Evolutionary conservation across 2,797 vertebrate species (phyloP).

Genomic region (Sebastes hopkinsi): DNA sequence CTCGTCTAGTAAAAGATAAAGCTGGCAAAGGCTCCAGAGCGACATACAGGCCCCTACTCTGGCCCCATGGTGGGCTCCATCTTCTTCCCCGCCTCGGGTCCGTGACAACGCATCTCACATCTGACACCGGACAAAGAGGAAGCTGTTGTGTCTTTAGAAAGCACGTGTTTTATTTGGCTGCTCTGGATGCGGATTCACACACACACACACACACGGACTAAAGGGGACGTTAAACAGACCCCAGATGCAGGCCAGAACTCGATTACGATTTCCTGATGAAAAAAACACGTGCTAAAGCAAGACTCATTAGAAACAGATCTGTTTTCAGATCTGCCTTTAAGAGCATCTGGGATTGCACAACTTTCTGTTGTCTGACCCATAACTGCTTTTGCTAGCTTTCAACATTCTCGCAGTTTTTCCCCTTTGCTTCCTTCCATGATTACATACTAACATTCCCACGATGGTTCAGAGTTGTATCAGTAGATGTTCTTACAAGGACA

Average conservation of each 20-base stretch:
- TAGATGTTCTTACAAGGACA: neutral
- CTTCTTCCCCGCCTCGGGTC: neutral
- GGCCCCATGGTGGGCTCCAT: constrained; percentile 1
- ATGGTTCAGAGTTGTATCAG: neutral
- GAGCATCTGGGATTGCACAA: constrained; percentile 33
- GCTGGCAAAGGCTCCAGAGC: constrained; percentile 15
- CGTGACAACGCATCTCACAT: constrained; percentile 17
- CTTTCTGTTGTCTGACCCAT: neutral
- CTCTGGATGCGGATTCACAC: neutral
- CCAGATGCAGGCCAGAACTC: constrained; percentile 19
- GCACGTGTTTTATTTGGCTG: neutral
- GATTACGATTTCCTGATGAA: constrained; percentile 12
- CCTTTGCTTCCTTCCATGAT: neutral
- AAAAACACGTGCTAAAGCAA: neutral
- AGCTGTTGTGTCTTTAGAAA: constrained; percentile 14
- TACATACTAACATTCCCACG: neutral
- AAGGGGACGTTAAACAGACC: constrained; percentile 6
- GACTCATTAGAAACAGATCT: constrained; percentile 7
- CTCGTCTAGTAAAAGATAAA: neutral
- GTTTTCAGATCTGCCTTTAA: constrained; percentile 15
- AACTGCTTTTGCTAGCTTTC: constrained; percentile 7
- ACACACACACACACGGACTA: neutral
- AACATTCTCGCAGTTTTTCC: neutral
- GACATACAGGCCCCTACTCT: constrained; percentile 9
- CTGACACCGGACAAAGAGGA: constrained; percentile 31